phyloP scores from a whole-genome alignment of 1,140 invertebrate genomes.

The Patella vulgata region DNA sequence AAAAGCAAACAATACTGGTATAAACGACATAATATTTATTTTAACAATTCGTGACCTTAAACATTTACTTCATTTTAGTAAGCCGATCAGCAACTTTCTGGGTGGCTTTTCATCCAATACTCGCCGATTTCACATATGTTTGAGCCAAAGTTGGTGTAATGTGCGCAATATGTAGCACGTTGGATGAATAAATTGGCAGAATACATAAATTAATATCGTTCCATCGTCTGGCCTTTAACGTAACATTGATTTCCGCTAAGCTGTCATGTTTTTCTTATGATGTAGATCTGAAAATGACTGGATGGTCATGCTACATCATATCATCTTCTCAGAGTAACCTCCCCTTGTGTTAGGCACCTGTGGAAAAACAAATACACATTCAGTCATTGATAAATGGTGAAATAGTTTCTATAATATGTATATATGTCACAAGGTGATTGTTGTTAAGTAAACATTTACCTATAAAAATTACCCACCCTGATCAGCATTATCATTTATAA shows the following conservation, averaged over 20 bases:
- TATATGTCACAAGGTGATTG: not conserved
- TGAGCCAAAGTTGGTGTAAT: not conserved
- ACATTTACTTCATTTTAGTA: constrained; percentile 16
- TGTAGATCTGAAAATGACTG: not conserved
- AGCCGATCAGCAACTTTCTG: constrained; percentile 13
- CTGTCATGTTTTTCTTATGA: not conserved
- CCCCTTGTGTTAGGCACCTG: not conserved
- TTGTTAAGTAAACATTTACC: too few relatives aligned
- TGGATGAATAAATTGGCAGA: constrained; percentile 1
- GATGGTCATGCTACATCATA: not conserved
- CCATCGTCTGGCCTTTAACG: constrained; percentile 8
- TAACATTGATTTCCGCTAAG: constrained; percentile 1
- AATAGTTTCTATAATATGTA: not conserved
- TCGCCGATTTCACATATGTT: not conserved
- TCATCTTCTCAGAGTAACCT: constrained; percentile 5
- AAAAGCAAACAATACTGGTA: constrained; percentile 20
- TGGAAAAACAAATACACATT: constrained; percentile 2
- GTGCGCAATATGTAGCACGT: not conserved
- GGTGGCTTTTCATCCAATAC: constrained; percentile 10
- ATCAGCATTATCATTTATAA: too few relatives aligned
- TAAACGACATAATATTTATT: constrained; percentile 35
- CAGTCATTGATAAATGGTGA: constrained; percentile 2
- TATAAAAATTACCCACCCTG: too few relatives aligned
- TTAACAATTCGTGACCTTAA: constrained; percentile 32
- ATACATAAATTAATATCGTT: constrained; percentile 16